These are phyloP conservation scores for Pelvicachromis taeniatus DNA, from an alignment of 2,113 vertebrate genomes.

Conservation along the genomic window DNA sequence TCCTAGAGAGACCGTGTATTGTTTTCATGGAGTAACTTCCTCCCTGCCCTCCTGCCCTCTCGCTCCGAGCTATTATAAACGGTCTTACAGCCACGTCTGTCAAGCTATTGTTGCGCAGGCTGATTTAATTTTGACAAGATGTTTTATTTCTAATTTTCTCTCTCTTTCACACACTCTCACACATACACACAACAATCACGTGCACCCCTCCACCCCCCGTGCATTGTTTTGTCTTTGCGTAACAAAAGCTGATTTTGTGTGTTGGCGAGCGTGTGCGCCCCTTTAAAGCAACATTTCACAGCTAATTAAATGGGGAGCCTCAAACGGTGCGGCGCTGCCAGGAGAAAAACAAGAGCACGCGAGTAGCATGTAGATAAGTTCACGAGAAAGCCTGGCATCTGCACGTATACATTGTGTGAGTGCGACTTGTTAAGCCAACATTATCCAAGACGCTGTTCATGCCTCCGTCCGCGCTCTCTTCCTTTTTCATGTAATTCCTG, in stretches of 20 bases:
- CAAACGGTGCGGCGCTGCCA: constrained; percentile 17
- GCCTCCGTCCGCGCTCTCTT: not conserved
- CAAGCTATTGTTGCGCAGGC: constrained; percentile 44
- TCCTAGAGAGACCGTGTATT: not conserved
- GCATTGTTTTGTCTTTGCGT: constrained; percentile 44
- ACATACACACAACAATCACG: constrained; percentile 26
- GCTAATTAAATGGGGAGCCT: constrained; percentile 62
- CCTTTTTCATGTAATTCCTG: not conserved
- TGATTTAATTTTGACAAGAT: constrained; percentile 44
- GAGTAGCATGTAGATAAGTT: constrained; percentile 14
- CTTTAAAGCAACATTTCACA: constrained; percentile 39
- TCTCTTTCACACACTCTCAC: constrained; percentile 2
- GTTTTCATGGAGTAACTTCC: not conserved
- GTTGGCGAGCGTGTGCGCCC: not conserved
- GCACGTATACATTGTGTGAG: not conserved
- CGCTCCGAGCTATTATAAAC: not conserved
- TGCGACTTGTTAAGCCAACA: not conserved
- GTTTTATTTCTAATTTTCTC: not conserved
- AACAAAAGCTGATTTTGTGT: constrained; percentile 43
- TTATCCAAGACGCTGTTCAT: not conserved
- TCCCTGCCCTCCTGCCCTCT: not conserved
- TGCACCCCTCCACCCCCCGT: not conserved
- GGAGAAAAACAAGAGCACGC: constrained; percentile 8
- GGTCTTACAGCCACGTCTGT: constrained; percentile 14
- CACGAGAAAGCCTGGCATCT: not conserved